These are phyloP conservation scores for Antennarius maculatus DNA, from an alignment of 2,797 vertebrate genomes.

Conservation along the genomic window DNA sequence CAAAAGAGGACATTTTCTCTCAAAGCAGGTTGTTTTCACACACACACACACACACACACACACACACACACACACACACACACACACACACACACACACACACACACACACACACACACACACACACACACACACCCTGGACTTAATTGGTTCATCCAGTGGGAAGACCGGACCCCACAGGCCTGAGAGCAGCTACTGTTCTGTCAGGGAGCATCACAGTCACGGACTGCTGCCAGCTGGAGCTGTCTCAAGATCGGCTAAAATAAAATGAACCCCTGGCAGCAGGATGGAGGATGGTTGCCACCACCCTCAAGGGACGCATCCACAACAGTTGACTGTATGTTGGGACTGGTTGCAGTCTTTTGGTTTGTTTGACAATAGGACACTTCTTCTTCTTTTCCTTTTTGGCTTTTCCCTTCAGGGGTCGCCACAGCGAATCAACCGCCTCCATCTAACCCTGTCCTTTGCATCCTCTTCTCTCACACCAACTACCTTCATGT, in stretches of 20 bases:
- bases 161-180: slow-evolving; percentile 23
- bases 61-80: too few relatives aligned
- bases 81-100: too few relatives aligned
- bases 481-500: too few relatives aligned
- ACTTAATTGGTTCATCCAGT: slow-evolving; percentile 10
- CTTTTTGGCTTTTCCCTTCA: too few relatives aligned
- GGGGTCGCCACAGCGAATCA: too few relatives aligned
- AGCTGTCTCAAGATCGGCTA: slow-evolving; percentile 57
- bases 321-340: slow-evolving; percentile 10
- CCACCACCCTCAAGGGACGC: slow-evolving; percentile 27
- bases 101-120: too few relatives aligned
- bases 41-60: too few relatives aligned
- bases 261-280: slow-evolving; percentile 46
- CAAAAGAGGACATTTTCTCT: slow-evolving; percentile 19
- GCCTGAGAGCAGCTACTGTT: slow-evolving; percentile 41
- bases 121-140: too few relatives aligned
- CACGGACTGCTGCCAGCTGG: slow-evolving; percentile 41
- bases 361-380: neutral
- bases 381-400: too few relatives aligned
- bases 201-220: slow-evolving; percentile 56
- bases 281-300: slow-evolving; percentile 48
- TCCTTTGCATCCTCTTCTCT: too few relatives aligned
- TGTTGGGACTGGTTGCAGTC: slow-evolving; percentile 7
- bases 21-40: slow-evolving; percentile 4
- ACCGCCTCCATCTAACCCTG: too few relatives aligned